A percentile compares a stretch with the other conserved stretches of the same genome.
These are phyloP conservation scores for Bovichtus diacanthus DNA, from an alignment of 2,797 vertebrate species.

Conservation along the genomic window DNA sequence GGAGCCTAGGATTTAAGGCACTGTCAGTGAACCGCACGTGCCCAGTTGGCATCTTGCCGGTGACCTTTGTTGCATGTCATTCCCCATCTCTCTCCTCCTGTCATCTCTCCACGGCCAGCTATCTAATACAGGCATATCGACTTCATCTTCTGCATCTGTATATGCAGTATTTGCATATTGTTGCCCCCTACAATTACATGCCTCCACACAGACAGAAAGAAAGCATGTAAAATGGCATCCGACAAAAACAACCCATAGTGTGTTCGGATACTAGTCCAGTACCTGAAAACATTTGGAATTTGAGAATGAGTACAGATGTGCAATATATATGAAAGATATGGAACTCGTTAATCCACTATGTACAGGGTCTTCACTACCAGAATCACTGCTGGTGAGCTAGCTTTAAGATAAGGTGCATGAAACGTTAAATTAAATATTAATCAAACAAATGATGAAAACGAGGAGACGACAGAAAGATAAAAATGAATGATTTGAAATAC, in stretches of 20 bases:
- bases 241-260: background rate
- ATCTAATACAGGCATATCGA: background rate
- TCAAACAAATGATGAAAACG: slow-evolving; percentile 11
- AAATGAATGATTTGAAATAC: background rate
- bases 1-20: background rate
- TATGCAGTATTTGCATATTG: background rate
- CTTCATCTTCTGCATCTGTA: background rate
- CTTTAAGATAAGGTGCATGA: background rate
- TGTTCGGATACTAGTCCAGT: background rate
- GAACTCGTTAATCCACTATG: background rate
- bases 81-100: background rate
- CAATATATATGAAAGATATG: background rate
- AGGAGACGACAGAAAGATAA: background rate
- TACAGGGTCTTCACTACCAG: background rate
- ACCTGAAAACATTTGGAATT: background rate
- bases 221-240: background rate
- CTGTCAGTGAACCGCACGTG: background rate
- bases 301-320: background rate
- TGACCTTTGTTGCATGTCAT: background rate
- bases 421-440: background rate
- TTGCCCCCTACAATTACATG: background rate
- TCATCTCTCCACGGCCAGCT: background rate
- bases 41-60: background rate
- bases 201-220: background rate
- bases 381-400: background rate